These are phyloP conservation scores for Thomomys bottae DNA, from an alignment of 2,113 vertebrate genomes.

Conservation along the genomic window DNA sequence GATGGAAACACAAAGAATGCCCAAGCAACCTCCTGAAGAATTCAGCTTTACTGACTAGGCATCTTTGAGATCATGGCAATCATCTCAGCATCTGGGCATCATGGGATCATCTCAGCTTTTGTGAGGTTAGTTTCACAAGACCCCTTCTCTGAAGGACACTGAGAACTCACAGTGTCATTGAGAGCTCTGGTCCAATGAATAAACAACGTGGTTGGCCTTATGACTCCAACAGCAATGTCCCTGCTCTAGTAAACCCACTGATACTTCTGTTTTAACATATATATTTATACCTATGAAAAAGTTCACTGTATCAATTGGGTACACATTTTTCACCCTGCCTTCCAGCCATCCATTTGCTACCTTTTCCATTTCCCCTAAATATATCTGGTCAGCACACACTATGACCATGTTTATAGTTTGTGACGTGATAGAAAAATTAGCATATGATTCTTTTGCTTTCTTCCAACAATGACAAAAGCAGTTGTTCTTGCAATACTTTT, in stretches of 20 bases:
- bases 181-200: neutral
- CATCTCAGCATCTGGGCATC: no score
- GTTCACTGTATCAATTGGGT: neutral
- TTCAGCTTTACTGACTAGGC: neutral
- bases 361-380: neutral
- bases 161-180: neutral
- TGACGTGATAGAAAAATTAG: neutral
- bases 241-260: neutral
- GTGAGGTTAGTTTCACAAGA: neutral
- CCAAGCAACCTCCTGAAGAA: neutral
- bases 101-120: neutral
- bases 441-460: neutral
- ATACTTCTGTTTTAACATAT: no score
- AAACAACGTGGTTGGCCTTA: neutral
- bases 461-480: neutral
- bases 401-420: neutral
- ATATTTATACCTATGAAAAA: neutral
- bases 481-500: neutral
- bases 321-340: neutral
- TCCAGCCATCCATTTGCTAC: neutral
- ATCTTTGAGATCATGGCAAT: neutral
- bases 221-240: neutral
- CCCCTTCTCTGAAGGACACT: neutral
- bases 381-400: neutral
- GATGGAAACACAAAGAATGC: neutral